A percentile compares a stretch with the other conserved stretches of the same genome.
Conservation (phyloP, 1,140 invertebrate species). For the Phymorhynchus buccinoides region DNA sequence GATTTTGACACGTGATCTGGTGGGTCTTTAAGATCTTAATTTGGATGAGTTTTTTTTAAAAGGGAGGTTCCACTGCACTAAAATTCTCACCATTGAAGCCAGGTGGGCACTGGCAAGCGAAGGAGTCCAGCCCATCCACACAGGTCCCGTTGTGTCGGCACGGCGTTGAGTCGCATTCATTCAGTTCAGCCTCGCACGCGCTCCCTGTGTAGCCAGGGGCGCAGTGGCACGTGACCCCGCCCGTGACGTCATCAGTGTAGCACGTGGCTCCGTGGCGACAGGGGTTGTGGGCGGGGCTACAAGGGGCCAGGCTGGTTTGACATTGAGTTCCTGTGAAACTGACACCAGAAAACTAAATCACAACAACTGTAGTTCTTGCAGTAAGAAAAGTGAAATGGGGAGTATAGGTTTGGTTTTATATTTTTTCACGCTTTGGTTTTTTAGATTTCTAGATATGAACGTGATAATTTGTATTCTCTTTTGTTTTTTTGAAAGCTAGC, state of each 20-base stretch:
- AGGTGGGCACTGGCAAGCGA: conserved; percentile 62
- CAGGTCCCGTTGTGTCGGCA: conserved; percentile 64
- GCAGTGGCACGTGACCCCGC: conserved; percentile 54
- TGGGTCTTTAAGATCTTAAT: no score
- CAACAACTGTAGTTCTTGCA: background rate
- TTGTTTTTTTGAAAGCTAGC: no score
- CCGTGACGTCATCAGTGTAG: conserved; percentile 36
- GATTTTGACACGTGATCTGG: no score
- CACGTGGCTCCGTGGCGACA: conserved; percentile 25
- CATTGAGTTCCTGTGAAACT: background rate
- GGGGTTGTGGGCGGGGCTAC: conserved; percentile 78
- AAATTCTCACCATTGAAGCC: conserved; percentile 61
- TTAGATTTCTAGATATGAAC: background rate
- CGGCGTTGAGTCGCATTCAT: conserved; percentile 50
- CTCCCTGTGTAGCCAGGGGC: conserved; percentile 75
- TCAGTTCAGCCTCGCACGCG: conserved; percentile 43
- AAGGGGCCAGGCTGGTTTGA: background rate
- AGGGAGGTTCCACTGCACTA: no score
- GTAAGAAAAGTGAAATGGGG: background rate
- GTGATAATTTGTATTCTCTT: no score
- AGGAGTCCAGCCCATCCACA: conserved; percentile 55
- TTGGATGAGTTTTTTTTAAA: no score
- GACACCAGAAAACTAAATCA: background rate
- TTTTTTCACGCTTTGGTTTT: conserved; percentile 86
- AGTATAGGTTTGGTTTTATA: conserved; percentile 69